These are phyloP conservation scores for Hydrozoanthus tunicans DNA, from an alignment of 64 coral and sea anemone genomes.

Conservation along the genomic window DNA sequence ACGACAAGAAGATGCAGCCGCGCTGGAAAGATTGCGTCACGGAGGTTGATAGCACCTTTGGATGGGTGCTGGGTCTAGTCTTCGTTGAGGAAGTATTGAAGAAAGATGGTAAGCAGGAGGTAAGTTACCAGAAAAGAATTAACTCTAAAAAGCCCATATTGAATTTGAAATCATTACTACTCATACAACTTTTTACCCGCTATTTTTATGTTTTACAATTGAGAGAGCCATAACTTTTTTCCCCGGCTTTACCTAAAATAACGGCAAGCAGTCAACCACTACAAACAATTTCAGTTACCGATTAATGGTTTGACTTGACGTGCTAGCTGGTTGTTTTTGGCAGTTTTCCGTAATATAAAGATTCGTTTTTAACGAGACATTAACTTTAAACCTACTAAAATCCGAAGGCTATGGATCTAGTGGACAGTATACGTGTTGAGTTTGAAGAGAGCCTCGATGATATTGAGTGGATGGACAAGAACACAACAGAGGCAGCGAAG, in stretches of 20 bases:
- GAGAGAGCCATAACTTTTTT: no score
- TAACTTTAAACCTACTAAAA: not conserved
- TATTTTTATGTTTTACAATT: no score
- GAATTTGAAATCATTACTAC: not conserved
- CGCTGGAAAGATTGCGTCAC: constrained; percentile 40
- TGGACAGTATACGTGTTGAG: constrained; percentile 41
- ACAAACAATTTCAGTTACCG: no score
- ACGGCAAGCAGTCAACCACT: no score
- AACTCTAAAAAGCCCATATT: not conserved
- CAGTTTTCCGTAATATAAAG: not conserved
- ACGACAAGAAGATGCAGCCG: constrained; percentile 10
- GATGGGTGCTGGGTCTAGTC: constrained; percentile 14
- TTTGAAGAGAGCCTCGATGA: constrained; percentile 56
- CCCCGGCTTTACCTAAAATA: no score
- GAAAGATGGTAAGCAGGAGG: constrained; percentile 40
- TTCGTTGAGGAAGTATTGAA: constrained; percentile 43
- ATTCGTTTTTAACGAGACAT: not conserved
- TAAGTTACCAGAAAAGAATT: not conserved
- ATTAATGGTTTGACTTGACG: no score
- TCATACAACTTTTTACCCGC: no score
- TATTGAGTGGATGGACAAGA: constrained; percentile 56
- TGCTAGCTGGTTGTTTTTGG: no score
- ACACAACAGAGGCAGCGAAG: constrained; percentile 34
- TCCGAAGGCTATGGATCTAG: constrained; percentile 39
- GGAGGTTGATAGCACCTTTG: constrained; percentile 21